These are phyloP conservation scores for Notechis scutatus DNA, from an alignment of 2,113 vertebrate species.

Conservation along the genomic window DNA sequence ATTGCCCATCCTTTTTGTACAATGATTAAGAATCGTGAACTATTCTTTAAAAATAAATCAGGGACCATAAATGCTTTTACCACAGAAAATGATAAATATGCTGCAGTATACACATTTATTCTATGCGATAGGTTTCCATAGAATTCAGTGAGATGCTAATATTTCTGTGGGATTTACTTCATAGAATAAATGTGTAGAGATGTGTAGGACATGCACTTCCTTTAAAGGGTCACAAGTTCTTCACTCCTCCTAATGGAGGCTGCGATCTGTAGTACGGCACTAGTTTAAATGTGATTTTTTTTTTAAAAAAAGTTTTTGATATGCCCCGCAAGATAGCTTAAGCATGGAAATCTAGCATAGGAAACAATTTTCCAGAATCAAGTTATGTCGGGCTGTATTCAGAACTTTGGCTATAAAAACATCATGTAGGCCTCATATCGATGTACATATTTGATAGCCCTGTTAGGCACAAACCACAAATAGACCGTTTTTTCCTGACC, in stretches of 20 bases:
- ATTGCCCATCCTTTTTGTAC: background rate
- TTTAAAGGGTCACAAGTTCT: background rate
- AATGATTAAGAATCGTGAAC: background rate
- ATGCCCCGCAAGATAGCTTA: background rate
- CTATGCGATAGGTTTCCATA: background rate
- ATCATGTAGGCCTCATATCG: background rate
- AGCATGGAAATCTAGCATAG: background rate
- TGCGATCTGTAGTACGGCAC: background rate
- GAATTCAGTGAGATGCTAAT: background rate
- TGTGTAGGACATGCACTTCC: background rate
- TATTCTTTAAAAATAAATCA: background rate
- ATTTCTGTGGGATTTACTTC: background rate
- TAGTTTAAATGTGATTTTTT: background rate
- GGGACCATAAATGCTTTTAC: background rate
- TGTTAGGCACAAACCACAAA: background rate
- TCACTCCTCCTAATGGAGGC: background rate
- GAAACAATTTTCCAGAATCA: background rate
- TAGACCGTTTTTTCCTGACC: background rate
- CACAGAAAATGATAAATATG: background rate
- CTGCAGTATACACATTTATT: background rate
- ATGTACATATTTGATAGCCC: background rate
- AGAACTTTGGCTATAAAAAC: background rate
- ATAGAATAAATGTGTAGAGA: background rate
- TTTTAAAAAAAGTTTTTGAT: background rate
- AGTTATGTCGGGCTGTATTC: background rate